phyloP scores from a whole-genome alignment of 2,888 invertebrate species.

The Coremacera marginata region DNA sequence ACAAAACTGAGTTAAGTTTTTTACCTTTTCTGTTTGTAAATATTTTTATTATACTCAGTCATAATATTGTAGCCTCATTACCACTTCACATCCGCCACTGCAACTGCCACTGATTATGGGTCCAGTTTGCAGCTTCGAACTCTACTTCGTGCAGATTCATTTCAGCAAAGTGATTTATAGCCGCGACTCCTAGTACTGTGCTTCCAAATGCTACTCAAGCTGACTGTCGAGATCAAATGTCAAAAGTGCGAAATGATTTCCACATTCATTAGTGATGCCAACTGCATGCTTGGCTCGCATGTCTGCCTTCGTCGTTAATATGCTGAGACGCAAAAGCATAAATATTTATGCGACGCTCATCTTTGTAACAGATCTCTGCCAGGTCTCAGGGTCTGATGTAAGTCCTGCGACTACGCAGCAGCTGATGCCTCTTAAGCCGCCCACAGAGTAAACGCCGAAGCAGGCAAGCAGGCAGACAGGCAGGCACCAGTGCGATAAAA shows the following conservation, averaged over 20 bases:
- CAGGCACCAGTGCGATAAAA: too few species aligned
- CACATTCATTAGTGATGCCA: slow-evolving; percentile 35
- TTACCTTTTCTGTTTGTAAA: too few species aligned
- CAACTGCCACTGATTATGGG: too few species aligned
- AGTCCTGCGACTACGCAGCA: slow-evolving; percentile 17
- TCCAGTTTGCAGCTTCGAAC: neutral
- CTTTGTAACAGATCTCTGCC: slow-evolving; percentile 41
- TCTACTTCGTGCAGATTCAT: neutral
- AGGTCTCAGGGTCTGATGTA: slow-evolving; percentile 1
- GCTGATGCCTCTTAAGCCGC: neutral
- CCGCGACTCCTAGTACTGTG: neutral
- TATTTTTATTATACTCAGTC: too few species aligned
- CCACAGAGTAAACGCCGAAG: too few species aligned
- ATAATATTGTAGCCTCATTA: too few species aligned
- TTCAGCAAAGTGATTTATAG: slow-evolving; percentile 9
- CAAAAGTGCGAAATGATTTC: slow-evolving; percentile 32
- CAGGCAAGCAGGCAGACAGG: too few species aligned
- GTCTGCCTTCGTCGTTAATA: slow-evolving; percentile 32
- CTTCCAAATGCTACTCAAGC: neutral
- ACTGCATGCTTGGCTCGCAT: slow-evolving; percentile 52
- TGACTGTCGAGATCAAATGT: slow-evolving; percentile 31
- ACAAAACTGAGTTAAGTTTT: too few species aligned
- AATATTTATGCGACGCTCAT: slow-evolving; percentile 64
- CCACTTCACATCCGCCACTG: too few species aligned
- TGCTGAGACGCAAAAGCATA: slow-evolving; percentile 54